These are phyloP conservation scores for Platichthys flesus DNA, from an alignment of 2,113 vertebrate species.

Conservation along the genomic window DNA sequence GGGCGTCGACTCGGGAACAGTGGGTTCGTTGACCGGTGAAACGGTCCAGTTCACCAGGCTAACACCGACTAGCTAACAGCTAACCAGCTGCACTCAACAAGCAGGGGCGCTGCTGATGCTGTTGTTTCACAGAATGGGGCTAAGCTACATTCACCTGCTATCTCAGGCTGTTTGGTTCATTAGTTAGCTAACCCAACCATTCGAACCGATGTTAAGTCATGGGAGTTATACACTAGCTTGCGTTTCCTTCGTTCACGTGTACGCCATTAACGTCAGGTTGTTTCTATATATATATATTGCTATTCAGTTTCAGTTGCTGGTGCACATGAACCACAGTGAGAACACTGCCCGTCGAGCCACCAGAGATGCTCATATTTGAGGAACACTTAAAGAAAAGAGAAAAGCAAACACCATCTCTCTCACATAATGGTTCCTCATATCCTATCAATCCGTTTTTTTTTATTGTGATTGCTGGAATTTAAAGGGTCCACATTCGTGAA, in stretches of 20 bases:
- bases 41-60: conserved; percentile 13
- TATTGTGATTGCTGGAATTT: too few species aligned
- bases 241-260: neutral
- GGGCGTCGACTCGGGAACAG: accelerated
- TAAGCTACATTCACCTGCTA: neutral
- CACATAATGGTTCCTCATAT: too few species aligned
- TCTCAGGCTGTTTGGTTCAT: neutral
- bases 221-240: neutral
- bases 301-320: neutral
- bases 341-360: too few species aligned
- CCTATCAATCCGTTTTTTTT: too few species aligned
- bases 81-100: conserved; percentile 22
- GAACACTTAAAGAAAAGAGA: neutral
- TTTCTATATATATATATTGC: neutral
- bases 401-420: too few species aligned
- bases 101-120: neutral
- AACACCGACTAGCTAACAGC: conserved; percentile 40
- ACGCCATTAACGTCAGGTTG: neutral
- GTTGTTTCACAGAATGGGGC: neutral
- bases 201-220: too few species aligned
- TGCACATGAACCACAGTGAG: neutral
- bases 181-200: neutral
- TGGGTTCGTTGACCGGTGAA: neutral
- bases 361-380: neutral
- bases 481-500: too few species aligned